phyloP scores from a whole-genome alignment of 2,888 invertebrate species.

The Spialia ferax region DNA sequence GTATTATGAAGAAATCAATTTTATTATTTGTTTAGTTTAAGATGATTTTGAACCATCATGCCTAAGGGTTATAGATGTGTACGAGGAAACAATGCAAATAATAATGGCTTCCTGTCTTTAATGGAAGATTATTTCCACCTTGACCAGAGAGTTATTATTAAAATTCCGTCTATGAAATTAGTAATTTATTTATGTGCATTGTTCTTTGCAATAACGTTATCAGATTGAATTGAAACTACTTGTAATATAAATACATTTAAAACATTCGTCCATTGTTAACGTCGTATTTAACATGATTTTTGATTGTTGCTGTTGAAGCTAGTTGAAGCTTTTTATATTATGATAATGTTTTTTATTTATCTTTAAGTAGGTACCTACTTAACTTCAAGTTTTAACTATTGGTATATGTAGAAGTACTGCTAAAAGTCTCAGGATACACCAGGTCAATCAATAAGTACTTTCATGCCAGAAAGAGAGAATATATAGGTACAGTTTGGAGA shows the following conservation, averaged over 20 bases:
- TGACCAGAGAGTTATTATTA: constrained; percentile 50
- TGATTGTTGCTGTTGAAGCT: no score
- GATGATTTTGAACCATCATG: constrained; percentile 23
- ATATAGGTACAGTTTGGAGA: no score
- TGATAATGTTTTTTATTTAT: background rate
- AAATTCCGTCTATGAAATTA: constrained; percentile 51
- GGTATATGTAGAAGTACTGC: no score
- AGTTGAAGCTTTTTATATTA: background rate
- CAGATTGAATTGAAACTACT: constrained; percentile 41
- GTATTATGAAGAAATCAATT: no score
- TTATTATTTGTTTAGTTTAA: background rate
- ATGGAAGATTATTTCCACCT: constrained; percentile 50
- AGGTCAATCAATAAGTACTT: no score
- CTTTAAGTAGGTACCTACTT: no score
- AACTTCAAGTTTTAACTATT: no score
- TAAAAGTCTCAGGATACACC: no score
- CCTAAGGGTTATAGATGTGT: constrained; percentile 12
- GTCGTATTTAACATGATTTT: background rate
- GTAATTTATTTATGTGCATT: constrained; percentile 49
- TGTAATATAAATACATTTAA: constrained; percentile 28
- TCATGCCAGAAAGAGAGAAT: no score
- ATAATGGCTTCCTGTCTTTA: constrained; percentile 49
- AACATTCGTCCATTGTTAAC: constrained; percentile 14
- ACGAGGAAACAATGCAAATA: constrained; percentile 49
- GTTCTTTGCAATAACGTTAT: constrained; percentile 50